phyloP scores from a whole-genome alignment of 1,140 invertebrate genomes.

The Lutraria rhynchaena region DNA sequence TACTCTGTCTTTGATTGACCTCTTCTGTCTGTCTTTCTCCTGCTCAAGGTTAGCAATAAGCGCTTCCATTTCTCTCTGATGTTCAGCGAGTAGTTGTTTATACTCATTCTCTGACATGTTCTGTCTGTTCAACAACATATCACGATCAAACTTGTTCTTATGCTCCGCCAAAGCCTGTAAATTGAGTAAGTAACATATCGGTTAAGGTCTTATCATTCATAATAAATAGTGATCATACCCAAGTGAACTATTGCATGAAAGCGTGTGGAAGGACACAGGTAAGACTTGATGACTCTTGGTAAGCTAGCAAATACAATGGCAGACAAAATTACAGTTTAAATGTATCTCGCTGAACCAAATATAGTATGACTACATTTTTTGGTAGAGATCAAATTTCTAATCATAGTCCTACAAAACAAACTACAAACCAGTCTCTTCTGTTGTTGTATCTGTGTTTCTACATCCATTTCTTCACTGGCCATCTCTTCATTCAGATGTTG shows the following conservation, averaged over 20 bases:
- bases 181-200: too few species aligned
- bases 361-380: too few species aligned
- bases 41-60: slow-evolving; percentile 70
- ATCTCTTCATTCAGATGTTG: slow-evolving; percentile 67
- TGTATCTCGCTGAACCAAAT: background rate
- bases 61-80: slow-evolving; percentile 73
- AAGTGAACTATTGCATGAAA: too few species aligned
- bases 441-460: slow-evolving; percentile 71
- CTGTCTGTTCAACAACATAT: slow-evolving; percentile 73
- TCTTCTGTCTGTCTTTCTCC: slow-evolving; percentile 75
- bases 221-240: background rate
- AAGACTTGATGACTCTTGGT: too few species aligned
- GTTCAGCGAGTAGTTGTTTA: slow-evolving; percentile 72
- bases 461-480: slow-evolving; percentile 57
- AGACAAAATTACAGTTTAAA: too few species aligned
- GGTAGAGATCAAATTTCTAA: too few species aligned
- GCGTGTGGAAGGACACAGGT: too few species aligned
- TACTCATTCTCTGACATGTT: slow-evolving; percentile 76
- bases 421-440: slow-evolving; percentile 76
- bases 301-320: too few species aligned
- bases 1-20: slow-evolving; percentile 73
- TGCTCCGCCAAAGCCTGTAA: slow-evolving; percentile 75
- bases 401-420: too few species aligned
- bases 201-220: background rate
- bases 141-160: slow-evolving; percentile 76